phyloP scores from a whole-genome alignment of 2,113 vertebrate genomes.

The Procapra przewalskii region DNA sequence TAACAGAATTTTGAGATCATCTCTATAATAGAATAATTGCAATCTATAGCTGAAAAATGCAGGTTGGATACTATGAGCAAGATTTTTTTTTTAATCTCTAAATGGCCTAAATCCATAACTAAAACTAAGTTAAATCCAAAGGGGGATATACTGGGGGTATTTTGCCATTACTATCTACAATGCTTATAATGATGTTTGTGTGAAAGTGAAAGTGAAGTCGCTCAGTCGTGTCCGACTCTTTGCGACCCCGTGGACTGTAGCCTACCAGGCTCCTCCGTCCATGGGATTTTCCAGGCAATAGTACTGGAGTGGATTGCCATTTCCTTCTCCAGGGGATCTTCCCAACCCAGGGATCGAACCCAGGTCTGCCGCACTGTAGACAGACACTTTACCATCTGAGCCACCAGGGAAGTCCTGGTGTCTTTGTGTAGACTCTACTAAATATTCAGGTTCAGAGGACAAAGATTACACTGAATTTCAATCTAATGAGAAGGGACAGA shows the following conservation, averaged over 20 bases:
- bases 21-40: neutral
- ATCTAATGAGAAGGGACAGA: neutral
- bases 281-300: too few species aligned
- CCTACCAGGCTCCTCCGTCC: too few species aligned
- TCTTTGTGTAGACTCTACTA: neutral
- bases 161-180: neutral
- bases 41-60: neutral
- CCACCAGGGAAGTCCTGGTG: too few species aligned
- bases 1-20: neutral
- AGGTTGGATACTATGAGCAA: neutral
- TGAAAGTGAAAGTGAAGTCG: neutral
- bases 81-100: neutral
- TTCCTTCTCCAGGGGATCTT: too few species aligned
- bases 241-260: too few species aligned
- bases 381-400: too few species aligned
- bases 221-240: too few species aligned
- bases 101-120: neutral
- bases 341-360: accelerated
- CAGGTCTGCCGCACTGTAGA: too few species aligned
- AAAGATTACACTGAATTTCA: neutral
- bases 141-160: neutral
- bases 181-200: neutral
- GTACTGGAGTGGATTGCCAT: too few species aligned
- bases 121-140: neutral
- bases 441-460: neutral